A percentile compares a stretch with the other conserved stretches of the same genome.
Conservation (phyloP, 1,140 invertebrate species). For the Caenorhabditis remanei region DNA sequence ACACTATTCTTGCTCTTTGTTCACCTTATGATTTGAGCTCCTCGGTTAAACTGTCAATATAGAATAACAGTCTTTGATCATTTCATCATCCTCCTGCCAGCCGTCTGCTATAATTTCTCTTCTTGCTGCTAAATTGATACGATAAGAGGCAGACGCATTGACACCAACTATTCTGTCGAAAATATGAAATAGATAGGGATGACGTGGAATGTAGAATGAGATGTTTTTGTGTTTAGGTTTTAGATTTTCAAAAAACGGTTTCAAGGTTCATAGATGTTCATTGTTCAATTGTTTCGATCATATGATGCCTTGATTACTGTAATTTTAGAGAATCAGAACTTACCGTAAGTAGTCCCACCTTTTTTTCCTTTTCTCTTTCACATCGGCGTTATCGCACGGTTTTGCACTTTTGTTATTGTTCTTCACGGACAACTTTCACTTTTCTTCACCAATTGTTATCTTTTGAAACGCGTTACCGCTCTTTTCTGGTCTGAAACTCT, state of each 20-base stretch:
- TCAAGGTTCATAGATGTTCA: slow-evolving; percentile 11
- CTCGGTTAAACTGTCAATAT: neutral
- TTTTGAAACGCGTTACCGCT: neutral
- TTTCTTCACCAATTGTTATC: neutral
- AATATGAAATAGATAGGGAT: neutral
- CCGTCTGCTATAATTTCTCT: neutral
- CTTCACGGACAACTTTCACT: neutral
- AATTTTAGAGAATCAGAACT: neutral
- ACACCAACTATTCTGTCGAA: neutral
- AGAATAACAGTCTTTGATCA: slow-evolving; percentile 37
- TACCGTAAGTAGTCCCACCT: neutral
- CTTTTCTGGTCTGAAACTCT: neutral
- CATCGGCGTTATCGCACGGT: neutral
- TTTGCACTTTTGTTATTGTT: slow-evolving; percentile 51
- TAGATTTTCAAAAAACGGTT: neutral
- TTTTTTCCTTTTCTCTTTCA: no score
- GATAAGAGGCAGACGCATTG: slow-evolving; percentile 29
- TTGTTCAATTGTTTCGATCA: no score
- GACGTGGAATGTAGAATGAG: neutral
- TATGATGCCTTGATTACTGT: neutral
- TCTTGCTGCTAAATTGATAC: neutral
- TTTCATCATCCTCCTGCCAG: neutral
- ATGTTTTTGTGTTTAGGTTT: neutral
- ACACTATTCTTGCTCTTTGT: neutral
- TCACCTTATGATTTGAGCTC: neutral